Conservation (phyloP, 2,797 vertebrate genomes). For the Prunella strophiata region DNA sequence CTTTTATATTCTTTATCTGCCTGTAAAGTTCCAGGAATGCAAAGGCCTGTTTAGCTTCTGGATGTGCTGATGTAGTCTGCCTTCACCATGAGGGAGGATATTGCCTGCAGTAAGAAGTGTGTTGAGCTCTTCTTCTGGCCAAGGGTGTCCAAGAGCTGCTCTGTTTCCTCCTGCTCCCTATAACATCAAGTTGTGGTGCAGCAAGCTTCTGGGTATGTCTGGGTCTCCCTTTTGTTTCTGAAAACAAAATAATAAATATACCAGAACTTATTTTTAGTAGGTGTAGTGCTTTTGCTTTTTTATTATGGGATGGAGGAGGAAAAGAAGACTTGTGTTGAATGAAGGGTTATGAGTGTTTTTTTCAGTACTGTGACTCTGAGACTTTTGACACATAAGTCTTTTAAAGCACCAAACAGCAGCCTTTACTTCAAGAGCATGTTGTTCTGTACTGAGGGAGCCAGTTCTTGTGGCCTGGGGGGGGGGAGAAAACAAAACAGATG, state of each 20-base stretch:
- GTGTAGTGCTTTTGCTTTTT: background rate
- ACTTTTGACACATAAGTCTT: background rate
- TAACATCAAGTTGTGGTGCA: background rate
- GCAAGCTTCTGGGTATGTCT: rapidly evolving
- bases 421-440: background rate
- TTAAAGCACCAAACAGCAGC: background rate
- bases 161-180: background rate
- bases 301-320: background rate
- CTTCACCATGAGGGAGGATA: background rate
- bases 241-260: background rate
- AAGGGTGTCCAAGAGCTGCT: background rate
- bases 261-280: background rate
- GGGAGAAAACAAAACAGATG: background rate
- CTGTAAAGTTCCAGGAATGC: background rate
- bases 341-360: background rate
- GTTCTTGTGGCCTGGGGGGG: background rate
- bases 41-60: background rate
- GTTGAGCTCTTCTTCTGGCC: background rate
- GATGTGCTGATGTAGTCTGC: background rate
- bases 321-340: background rate
- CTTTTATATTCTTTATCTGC: background rate
- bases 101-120: background rate
- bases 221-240: too few relatives aligned
- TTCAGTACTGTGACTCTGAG: background rate
- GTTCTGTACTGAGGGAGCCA: background rate